Conservation (phyloP, 2,888 invertebrate genomes). For the Panzeria rudis region DNA sequence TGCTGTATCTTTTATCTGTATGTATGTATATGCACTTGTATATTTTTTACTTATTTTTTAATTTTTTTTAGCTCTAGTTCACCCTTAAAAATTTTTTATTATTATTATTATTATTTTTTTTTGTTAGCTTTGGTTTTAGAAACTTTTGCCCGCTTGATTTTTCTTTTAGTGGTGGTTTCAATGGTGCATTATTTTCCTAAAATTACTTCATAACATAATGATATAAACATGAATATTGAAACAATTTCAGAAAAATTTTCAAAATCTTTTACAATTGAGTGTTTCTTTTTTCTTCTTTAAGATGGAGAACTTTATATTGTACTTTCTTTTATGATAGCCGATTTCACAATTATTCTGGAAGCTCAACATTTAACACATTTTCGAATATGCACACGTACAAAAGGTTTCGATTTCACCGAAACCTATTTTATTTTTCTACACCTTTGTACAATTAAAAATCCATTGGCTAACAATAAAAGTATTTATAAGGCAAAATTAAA, state of each 20-base stretch:
- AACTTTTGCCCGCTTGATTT: constrained; percentile 25
- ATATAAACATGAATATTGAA: background rate
- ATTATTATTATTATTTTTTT: constrained; percentile 39
- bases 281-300: background rate
- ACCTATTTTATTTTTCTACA: no score
- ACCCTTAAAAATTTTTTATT: constrained; percentile 53
- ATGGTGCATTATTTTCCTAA: constrained; percentile 5
- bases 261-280: background rate
- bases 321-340: no score
- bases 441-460: no score
- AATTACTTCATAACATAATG: constrained; percentile 16
- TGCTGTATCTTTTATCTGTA: background rate
- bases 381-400: no score
- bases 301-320: no score
- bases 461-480: no score
- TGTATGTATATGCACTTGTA: constrained; percentile 35
- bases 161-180: constrained; percentile 36
- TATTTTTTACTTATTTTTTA: constrained; percentile 2
- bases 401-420: no score
- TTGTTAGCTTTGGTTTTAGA: constrained; percentile 16
- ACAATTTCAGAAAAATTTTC: background rate
- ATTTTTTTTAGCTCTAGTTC: constrained; percentile 19
- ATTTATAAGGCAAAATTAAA: no score
- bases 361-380: no score
- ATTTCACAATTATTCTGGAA: no score